Base-by-base conservation (phyloP, 1,140 invertebrate species). In the Sarcophaga peregrina region DNA sequence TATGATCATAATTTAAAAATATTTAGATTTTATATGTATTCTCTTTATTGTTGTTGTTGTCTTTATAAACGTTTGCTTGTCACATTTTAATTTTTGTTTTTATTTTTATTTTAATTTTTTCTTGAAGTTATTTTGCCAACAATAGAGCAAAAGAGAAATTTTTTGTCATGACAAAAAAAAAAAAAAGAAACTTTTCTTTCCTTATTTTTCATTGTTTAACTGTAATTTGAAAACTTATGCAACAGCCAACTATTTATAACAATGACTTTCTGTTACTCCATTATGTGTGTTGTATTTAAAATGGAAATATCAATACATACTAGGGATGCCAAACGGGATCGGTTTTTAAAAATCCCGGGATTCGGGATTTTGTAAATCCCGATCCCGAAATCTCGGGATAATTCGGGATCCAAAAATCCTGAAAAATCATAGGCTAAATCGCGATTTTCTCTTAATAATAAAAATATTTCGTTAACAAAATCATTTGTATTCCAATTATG, bases 1-100 rank as follows among this genome's bases (percentile, higher is more conserved):
- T 72, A 73, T 82, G 50, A 72, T 82, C 81, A 74, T 82, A 82
- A 82, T 82, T 73, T 82, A 52, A 48, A 48, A 74, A 82, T 82
- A 82, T 82, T 82, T 82, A 82, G 73, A 46, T 47, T 81, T 37
- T 68, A 62, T 52, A 52, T 52, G 1, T 45, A 11, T 58, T 82
- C 10, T 74, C 15, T 48, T 82, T 74, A n/a, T 73, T 82, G n/a
- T 20, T 73, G 54, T 82, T 50, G 15, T 13, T n/a, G 47, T 58
- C 74, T 73, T 74, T 72, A n/a, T 82, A 50, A 25, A 20, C 20
- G 45, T 76, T 74, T 76, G 45, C 8, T 37, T 76, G 74, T 76
- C 48, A 48, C 13, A n/a, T n/a, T n/a, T n/a, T n/a, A 37, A 37
- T 37, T 37, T 37, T 37, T 37, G 25, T 37, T 37, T 37, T 37